Base-by-base conservation (phyloP, 2,113 vertebrate genomes). In the Pachypanchax playfairii region DNA sequence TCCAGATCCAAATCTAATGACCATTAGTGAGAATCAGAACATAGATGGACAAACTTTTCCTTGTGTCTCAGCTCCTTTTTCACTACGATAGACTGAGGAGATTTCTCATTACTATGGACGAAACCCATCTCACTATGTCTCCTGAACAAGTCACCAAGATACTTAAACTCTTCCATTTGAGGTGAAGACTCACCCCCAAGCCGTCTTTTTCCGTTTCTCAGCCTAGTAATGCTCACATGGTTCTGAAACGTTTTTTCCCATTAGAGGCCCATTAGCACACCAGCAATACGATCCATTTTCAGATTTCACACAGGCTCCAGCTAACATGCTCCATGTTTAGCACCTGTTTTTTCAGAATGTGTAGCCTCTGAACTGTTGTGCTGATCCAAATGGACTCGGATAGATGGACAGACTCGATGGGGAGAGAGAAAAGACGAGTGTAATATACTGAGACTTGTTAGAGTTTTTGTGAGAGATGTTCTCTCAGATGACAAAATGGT, bases 321-420 rank as follows among this genome's bases (percentile, higher is more conserved):
- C 25, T 50, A 42, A 46, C 15, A 6, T 26, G 68, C 48, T 70
- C 11, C 1, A 22, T 47, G 69, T 22, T 65, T 64, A 53, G 53
- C 54, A 35, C 21, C 51, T 12, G 6, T 33, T 20, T 31, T 38
- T 61, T 56, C 44, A 39, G 25, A 56, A n/a, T 50, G 28, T 49
- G 43, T 22, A 61, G 44, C 26, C 22, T 67, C 47, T 61, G 51
- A 70, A 62, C 56, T 35, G 43, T 43, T 64, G 22, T 38, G 5
- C 39, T 46, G 47, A 79, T 74, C 39, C 43, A 53, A 58, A 72
- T 60, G 46, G 49, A 64, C 4, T 28, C 29, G n/a, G 39, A 56
- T 14, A 4, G 35, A 54, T n/a, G 44, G 15, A 61, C 41, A 26
- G 46, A 21, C 48, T 24, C 5, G n/a, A 36, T 20, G 43, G 1